These are phyloP conservation scores for Leucoraja ocellata DNA, from an alignment of 2,797 vertebrate species.

Conservation along the genomic window DNA sequence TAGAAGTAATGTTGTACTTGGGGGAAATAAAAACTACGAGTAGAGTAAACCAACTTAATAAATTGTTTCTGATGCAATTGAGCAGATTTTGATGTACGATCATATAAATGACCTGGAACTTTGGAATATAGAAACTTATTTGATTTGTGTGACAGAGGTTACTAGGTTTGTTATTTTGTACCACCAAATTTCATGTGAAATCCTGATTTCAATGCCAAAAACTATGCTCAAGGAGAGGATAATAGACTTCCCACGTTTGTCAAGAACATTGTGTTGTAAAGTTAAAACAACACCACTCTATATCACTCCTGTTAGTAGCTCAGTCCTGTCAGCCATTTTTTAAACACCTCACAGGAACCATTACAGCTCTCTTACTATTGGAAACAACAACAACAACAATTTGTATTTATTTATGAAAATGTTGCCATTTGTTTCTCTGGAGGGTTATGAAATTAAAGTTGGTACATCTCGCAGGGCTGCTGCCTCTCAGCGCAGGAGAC, in stretches of 20 bases:
- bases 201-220: background rate
- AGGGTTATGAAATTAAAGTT: too few relatives aligned
- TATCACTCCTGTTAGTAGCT: background rate
- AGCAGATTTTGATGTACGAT: background rate
- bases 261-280: background rate
- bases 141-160: background rate
- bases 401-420: too few relatives aligned
- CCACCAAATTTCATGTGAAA: background rate
- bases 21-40: background rate
- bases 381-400: too few relatives aligned
- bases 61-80: background rate
- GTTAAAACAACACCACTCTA: background rate
- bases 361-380: background rate
- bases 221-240: background rate
- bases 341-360: background rate
- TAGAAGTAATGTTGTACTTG: background rate
- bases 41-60: slow-evolving; percentile 2
- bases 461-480: too few relatives aligned
- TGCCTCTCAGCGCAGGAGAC: too few relatives aligned
- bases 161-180: background rate
- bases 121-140: background rate
- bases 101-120: background rate
- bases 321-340: background rate
- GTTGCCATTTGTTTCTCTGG: too few relatives aligned
- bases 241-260: background rate